These are phyloP conservation scores for Todiramphus saurophagus DNA, from an alignment of 2,113 vertebrate genomes.

Conservation along the genomic window DNA sequence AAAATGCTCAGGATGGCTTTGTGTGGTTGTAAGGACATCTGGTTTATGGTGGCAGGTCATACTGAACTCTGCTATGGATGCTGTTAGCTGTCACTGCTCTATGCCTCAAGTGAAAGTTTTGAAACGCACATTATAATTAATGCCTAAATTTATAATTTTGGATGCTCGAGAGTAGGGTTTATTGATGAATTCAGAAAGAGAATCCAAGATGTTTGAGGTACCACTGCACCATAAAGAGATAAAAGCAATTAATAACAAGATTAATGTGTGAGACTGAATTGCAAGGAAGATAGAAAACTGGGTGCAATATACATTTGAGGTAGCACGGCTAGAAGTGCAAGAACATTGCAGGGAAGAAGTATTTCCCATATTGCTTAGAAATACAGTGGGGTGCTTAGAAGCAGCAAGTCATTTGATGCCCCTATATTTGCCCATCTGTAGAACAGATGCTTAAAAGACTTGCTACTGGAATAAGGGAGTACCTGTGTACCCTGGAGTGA, in stretches of 20 bases:
- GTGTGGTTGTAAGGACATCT: neutral
- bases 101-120: neutral
- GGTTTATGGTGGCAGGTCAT: fast-evolving
- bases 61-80: neutral
- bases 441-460: neutral
- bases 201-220: neutral
- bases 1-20: neutral
- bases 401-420: neutral
- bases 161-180: neutral
- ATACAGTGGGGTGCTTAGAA: neutral
- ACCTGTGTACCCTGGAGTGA: neutral
- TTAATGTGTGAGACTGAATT: neutral
- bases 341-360: neutral
- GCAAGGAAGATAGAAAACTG: neutral
- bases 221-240: neutral
- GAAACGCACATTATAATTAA: neutral
- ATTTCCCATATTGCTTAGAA: neutral
- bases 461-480: neutral
- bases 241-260: neutral
- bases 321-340: fast-evolving
- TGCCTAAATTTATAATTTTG: neutral
- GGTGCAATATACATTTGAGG: neutral
- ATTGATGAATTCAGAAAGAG: neutral
- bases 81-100: neutral
- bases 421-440: neutral